A percentile compares a stretch with the other conserved stretches of the same genome.
Evolutionary conservation across 2,797 vertebrate species (phyloP).

Genomic region (Catamblyrhynchus diadema): DNA sequence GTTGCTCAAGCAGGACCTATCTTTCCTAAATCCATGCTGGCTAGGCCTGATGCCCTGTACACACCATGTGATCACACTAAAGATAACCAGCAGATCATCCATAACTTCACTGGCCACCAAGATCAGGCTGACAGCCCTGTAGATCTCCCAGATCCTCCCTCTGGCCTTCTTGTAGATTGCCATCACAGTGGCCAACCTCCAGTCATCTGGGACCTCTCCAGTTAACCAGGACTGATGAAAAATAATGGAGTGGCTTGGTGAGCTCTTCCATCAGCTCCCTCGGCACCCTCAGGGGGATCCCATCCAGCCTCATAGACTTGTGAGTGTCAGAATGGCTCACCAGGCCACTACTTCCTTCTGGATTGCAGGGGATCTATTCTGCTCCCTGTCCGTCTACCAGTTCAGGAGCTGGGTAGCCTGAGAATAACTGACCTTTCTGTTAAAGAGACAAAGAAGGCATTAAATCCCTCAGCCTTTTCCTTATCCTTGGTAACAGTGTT

Average conservation of each 20-base stretch:
- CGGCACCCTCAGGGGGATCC: not conserved
- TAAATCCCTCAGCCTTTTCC: not conserved
- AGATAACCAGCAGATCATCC: not conserved
- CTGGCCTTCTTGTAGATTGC: not conserved
- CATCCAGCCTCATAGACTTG: not conserved
- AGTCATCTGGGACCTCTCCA: not conserved
- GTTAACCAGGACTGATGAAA: not conserved
- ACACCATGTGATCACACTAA: fast-evolving
- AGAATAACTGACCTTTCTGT: not conserved
- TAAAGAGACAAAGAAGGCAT: not conserved
- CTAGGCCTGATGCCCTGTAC: not conserved
- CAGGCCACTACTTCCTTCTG: not conserved
- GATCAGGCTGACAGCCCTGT: not conserved
- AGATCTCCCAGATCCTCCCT: not conserved
- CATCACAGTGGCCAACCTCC: not conserved
- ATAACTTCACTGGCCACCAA: not conserved
- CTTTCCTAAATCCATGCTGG: not conserved
- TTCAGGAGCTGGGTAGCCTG: not conserved
- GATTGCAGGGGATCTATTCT: not conserved
- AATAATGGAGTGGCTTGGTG: not conserved
- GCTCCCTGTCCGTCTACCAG: not conserved
- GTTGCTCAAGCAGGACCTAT: not conserved
- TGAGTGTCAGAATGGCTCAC: not conserved
- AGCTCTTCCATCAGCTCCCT: not conserved
- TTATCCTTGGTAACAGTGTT: not conserved